Conservation (phyloP, 2,797 vertebrate species). For the Heliangelus exortis region DNA sequence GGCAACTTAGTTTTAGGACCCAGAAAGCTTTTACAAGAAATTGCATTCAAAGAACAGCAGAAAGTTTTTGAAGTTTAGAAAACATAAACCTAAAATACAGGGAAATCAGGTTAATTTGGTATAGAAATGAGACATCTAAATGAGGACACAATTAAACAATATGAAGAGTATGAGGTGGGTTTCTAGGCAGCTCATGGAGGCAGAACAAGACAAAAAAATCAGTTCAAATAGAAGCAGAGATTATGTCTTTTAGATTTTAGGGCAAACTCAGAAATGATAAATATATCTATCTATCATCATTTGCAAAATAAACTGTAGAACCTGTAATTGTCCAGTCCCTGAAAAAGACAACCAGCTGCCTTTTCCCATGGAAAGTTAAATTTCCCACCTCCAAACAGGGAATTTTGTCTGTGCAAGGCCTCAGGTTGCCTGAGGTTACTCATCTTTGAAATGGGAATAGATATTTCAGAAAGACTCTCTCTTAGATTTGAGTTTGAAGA, state of each 20-base stretch:
- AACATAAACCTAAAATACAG: neutral
- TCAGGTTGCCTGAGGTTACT: neutral
- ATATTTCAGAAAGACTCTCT: neutral
- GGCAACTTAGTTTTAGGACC: neutral
- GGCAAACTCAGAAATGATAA: neutral
- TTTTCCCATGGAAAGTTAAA: neutral
- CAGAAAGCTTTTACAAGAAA: neutral
- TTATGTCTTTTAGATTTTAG: neutral
- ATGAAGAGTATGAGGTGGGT: neutral
- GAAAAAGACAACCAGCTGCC: neutral
- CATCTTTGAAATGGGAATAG: neutral
- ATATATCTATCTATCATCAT: neutral
- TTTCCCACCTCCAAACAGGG: neutral
- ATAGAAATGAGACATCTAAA: neutral
- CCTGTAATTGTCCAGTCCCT: neutral
- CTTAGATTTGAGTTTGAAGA: neutral
- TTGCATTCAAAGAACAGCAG: neutral
- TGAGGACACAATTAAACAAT: neutral
- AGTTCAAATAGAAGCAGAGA: neutral
- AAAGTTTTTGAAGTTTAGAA: neutral
- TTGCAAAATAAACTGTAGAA: neutral
- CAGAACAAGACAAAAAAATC: neutral
- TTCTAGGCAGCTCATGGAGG: neutral
- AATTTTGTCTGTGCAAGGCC: neutral
- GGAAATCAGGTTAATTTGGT: neutral